phyloP scores from a whole-genome alignment of 2,113 vertebrate genomes.

The Sinocyclocheilus anophthalmus region DNA sequence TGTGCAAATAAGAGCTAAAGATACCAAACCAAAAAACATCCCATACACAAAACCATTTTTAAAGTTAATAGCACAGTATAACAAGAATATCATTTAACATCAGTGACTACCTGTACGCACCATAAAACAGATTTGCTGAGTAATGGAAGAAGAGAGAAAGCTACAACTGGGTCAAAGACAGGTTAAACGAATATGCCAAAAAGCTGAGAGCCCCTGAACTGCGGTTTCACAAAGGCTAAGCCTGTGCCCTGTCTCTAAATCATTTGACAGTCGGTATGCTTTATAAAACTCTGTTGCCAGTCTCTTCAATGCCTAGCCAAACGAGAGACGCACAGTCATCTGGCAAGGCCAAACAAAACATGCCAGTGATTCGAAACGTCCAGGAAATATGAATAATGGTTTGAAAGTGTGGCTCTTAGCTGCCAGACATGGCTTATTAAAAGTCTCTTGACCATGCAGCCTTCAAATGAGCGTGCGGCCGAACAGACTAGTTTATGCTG shows the following conservation, averaged over 20 bases:
- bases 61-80: not conserved
- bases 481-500: not conserved
- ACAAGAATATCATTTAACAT: not conserved
- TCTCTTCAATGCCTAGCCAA: conserved; percentile 26
- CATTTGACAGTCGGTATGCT: conserved; percentile 37
- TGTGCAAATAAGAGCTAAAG: no score
- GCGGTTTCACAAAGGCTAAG: conserved; percentile 5
- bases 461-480: not conserved
- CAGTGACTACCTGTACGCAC: not conserved
- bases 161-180: conserved; percentile 12
- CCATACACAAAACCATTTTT: not conserved
- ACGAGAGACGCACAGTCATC: conserved; percentile 9
- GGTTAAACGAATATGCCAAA: conserved; percentile 8
- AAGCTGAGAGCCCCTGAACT: not conserved
- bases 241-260: not conserved
- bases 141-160: conserved; percentile 7
- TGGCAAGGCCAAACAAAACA: conserved; percentile 41
- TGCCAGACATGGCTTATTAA: conserved; percentile 29
- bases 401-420: conserved; percentile 22
- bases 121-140: not conserved
- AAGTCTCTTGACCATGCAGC: conserved; percentile 14
- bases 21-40: not conserved
- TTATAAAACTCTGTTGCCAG: conserved; percentile 35
- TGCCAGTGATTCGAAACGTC: conserved; percentile 14
- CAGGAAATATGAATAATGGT: conserved; percentile 46